Evolutionary conservation across 2,797 vertebrate genomes (phyloP), one percentile per base, ranked within the genome.

Genomic region (Clangula hyemalis): DNA sequence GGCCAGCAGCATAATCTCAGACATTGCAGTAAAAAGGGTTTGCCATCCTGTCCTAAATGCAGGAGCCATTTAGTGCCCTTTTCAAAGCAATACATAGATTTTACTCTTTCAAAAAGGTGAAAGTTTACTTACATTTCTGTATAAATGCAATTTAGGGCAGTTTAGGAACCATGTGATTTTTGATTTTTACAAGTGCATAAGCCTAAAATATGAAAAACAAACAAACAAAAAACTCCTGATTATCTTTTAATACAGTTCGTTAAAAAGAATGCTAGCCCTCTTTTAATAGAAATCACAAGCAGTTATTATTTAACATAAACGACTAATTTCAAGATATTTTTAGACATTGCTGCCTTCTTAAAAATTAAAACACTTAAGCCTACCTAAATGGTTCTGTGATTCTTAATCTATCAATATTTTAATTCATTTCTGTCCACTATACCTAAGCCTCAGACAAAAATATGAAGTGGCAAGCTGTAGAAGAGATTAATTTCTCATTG

Each of bases 1-100:
- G 95, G 91, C 94, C 95, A 89, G 91, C 57, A 91, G 90, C 19
- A 74, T 95, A 85, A 79, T 94, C 94, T 96, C 80, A 88, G 93
- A 82, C 41, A 30, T 54, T 36, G 92, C 80, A 91, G 45, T 32
- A 85, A 80, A 25, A 45, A 74, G 54, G 78, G 36, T 94, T 93
- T 89, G 86, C 89, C 83, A 71, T 80, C 82, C 73, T 61, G 53
- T 91, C 89, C 81, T 82, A 92, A 95, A 94, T 47, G 75, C 89
- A 87, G 76, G 51, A 90, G 51, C 51, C 66, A 66, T 80, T 96
- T 91, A 87, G 62, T 94, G 90, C 84, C 96, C 93, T 98, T 97
- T 97, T 89, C 89, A 94, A 94, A 83, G 81, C 73, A 88, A 89
- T 84, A 86, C 38, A 90, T 71, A 89, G 90, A 85, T 96, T 89